Evolutionary conservation across 2,888 invertebrate species (phyloP), one percentile per base, ranked within the genome.

Genomic region (Mesochorus sp.): DNA sequence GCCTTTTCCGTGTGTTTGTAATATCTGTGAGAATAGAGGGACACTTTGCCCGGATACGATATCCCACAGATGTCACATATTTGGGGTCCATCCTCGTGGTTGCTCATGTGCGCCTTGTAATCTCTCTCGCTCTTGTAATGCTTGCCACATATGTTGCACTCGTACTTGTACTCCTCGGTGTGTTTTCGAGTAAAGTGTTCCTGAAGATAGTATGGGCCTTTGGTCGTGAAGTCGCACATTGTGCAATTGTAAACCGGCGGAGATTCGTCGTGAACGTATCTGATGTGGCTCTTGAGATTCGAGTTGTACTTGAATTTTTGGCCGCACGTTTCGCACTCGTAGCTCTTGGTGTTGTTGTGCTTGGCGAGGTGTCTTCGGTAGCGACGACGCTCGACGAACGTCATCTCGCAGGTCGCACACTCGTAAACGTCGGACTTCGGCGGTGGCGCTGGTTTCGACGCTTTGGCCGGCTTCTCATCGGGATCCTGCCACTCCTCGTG

Each of bases 1-100:
- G 62, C 31, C 14, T 82, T 82, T 4, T 80, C 74, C 17, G 76
- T 79, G 49, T 82, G 82, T 19, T 79, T 82, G 72, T 81, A 81
- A 68, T 82, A 77, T 12, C 75, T 62, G 51, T 82, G 82, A 17
- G 68, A 78, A 26, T 80, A 81, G 5, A 82, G 67, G 0, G 82
- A 82, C 17, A 75, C 80, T 34, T 82, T 82, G 70, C 79, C 80
- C n/a, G 79, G 79, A 59, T 81, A 81, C 5, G 82, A 80, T 31
- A 81, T 62, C 3, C 81, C 81, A 57, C 82, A 83, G 5, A 82
- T 72, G 12, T 83, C 81, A 51, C 82, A 81, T 1, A 82, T 79
- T n/a, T 79, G n/a, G n/a, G n/a, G n/a, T n/a, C n/a, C n/a, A n/a
- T n/a, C n/a, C n/a, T n/a, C n/a, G n/a, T n/a, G n/a, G n/a, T n/a